These are phyloP conservation scores for Coluber constrictor DNA, from an alignment of 2,797 vertebrate genomes.

Conservation along the genomic window DNA sequence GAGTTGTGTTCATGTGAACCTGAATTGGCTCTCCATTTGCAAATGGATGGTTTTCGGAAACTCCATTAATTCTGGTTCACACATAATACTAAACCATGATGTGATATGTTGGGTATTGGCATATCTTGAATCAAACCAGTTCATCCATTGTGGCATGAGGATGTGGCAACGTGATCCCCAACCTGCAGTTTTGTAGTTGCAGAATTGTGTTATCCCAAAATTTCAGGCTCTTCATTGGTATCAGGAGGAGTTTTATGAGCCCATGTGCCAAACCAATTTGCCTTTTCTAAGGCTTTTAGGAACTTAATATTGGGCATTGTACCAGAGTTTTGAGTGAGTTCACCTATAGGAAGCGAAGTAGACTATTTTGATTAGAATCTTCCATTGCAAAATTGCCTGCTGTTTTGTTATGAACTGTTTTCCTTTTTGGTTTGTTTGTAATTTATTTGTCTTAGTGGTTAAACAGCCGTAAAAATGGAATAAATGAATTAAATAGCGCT, in stretches of 20 bases:
- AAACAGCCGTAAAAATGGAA: neutral
- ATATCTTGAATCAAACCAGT: neutral
- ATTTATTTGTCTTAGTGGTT: neutral
- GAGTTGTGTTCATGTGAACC: neutral
- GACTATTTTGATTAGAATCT: neutral
- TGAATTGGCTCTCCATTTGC: neutral
- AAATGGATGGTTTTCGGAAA: neutral
- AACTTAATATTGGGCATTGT: neutral
- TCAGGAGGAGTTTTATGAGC: neutral
- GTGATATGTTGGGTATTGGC: neutral
- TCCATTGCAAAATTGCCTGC: neutral
- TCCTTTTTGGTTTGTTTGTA: neutral
- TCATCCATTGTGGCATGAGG: neutral
- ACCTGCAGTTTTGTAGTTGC: neutral
- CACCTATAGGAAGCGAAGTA: neutral
- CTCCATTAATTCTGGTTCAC: neutral
- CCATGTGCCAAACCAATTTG: neutral
- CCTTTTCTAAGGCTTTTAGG: neutral
- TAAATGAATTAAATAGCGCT: neutral
- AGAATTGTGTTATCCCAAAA: neutral
- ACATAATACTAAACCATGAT: neutral
- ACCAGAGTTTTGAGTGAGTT: neutral
- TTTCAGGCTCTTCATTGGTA: neutral
- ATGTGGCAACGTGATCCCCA: neutral
- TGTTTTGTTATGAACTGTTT: neutral